Conservation (phyloP, 2,113 vertebrate genomes). For the Myotis lucifugus region DNA sequence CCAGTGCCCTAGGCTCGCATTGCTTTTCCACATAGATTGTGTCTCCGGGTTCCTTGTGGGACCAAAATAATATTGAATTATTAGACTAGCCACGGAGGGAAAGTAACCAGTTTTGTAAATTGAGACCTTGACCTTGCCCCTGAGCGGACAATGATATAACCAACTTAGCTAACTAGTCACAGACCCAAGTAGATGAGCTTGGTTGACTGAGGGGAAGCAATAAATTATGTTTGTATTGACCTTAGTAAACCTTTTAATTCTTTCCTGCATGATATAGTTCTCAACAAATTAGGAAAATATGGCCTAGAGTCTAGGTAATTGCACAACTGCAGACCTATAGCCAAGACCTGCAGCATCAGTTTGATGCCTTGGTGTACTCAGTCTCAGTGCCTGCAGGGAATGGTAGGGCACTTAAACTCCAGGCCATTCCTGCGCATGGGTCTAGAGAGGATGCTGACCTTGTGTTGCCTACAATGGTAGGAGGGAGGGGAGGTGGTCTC, state of each 20-base stretch:
- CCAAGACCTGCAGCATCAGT: background rate
- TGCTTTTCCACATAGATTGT: conserved; percentile 33
- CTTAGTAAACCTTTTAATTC: conserved; percentile 82
- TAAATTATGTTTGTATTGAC: conserved; percentile 82
- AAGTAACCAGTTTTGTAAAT: conserved; percentile 74
- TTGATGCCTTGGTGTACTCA: background rate
- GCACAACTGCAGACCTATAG: conserved; percentile 64
- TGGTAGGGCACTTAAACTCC: background rate
- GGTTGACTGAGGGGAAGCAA: conserved; percentile 78
- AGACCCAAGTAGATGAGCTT: conserved; percentile 77
- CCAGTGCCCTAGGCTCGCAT: background rate
- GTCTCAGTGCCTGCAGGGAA: background rate
- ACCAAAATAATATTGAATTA: conserved; percentile 59
- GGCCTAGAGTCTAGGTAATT: conserved; percentile 67
- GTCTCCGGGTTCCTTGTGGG: conserved; percentile 41
- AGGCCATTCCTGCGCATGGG: background rate
- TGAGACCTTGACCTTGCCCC: conserved; percentile 76
- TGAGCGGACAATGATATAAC: conserved; percentile 73
- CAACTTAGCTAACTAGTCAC: conserved; percentile 78
- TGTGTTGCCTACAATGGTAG: background rate
- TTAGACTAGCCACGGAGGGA: conserved; percentile 57
- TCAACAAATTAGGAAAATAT: conserved; percentile 82
- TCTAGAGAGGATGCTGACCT: background rate
- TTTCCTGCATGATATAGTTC: conserved; percentile 79
- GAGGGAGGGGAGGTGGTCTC: background rate